Base-by-base conservation (phyloP, 2,888 invertebrate species). In the Bimastos eiseni region DNA sequence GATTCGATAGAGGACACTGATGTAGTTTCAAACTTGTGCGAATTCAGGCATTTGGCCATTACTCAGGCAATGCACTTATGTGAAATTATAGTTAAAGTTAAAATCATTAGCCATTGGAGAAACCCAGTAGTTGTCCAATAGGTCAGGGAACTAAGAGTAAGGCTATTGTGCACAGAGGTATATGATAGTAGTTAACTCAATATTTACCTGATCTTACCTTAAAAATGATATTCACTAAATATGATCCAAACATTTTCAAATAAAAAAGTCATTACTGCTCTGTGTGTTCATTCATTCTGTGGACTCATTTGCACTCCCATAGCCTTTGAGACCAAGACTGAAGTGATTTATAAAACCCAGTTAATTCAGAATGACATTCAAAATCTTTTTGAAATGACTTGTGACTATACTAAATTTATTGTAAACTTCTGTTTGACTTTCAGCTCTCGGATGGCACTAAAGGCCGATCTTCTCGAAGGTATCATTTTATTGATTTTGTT, bases 401-500 rank as follows among this genome's bases (percentile, higher is more conserved):
- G 24, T 70, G n/a, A 17, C 30, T 17, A 70, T 70, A 8, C 8
- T 8, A n/a, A 70, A n/a, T 11, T 41, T n/a, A n/a, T 49, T 70
- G 70, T 1, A 70, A 49, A 70, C 36, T 34, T 34, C 36, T 34
- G 34, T 34, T 86, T 86, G 34, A 36, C 24, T 86, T 33, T 34
- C 86, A 86, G 86, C 30, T 36, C 13, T 24, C 36, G 17, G 86
- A 36, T 37, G 86, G 37, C 11, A 8, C 86, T 37, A 86, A 86
- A 86, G 36, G 86, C 34, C 86, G 86, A 86, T 86, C 86, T 1
- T 86, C 86, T 34, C 86, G 86, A 37, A 86, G 86, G 86, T 86
- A 36, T 86, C 86, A 36, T 34, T 86, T 36, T 36, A 36, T 15
- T 34, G 37, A 33, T 15, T 86, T 86, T 13, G 17, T 86, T 1